Base-by-base conservation (phyloP, 2,113 vertebrate species). In the Austrofundulus limnaeus region DNA sequence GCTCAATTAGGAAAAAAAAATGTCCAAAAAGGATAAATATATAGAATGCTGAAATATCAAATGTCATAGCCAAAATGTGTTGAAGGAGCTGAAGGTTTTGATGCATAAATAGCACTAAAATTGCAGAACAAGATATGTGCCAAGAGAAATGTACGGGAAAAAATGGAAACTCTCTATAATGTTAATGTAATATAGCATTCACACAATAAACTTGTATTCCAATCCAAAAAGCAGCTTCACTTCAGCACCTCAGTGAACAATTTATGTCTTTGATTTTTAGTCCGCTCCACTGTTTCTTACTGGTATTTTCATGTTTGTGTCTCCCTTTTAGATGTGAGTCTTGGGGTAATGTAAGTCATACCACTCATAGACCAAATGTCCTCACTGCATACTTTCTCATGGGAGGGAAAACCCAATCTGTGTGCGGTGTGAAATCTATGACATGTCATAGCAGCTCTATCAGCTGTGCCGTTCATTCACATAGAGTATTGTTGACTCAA, bases 401-500 rank as follows among this genome's bases (percentile, higher is more conserved):
- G 87, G 84, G 81, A 72, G 62, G 51, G 83, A 70, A 75, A 85
- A 87, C 75, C 82, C 43, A 81, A 84, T 84, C 77, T 78, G 82
- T 72, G 57, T 67, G 63, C 54, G 51, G 77, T 88, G 83, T 88
- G 83, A 90, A 85, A 89, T 87, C 70, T 53, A 70, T 58, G 59
- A 78, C 80, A 72, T 84, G 79, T 84, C 79, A 57, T 66, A 55
- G 68, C 72, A 53, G 76, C 59, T 55, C 77, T 59, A 66, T 89
- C 86, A 89, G 83, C 87, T 90, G 89, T 76, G 83, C 83, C 66
- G 20, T 38, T 89, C 86, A 83, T 88, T 89, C 85, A 90, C 63
- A 49, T 48, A 53, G 71, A 78, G 39, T 85, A 83, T 88, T 88
- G 80, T 89, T 83, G 83, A 89, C 77, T 63, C 80, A 80, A 80